phyloP scores from a whole-genome alignment of 2,797 vertebrate species.

The Sebastes umbrosus region DNA sequence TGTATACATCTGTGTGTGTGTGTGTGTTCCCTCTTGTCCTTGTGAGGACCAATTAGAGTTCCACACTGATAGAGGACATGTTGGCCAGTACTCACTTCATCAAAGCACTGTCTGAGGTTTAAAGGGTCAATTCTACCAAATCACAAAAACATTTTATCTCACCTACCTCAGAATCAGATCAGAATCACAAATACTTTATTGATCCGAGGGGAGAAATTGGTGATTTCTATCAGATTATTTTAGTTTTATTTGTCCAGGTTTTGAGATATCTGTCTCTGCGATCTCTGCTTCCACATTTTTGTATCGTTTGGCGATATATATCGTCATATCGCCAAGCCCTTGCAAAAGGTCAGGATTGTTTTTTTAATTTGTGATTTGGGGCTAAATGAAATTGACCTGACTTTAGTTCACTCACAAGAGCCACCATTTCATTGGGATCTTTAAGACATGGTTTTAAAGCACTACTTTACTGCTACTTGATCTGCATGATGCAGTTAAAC shows the following conservation, averaged over 20 bases:
- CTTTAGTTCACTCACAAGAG: no score
- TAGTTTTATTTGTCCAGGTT: neutral
- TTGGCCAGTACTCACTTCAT: neutral
- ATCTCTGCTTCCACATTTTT: neutral
- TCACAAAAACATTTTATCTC: neutral
- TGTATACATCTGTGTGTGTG: neutral
- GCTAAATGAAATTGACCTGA: no score
- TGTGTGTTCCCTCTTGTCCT: slow-evolving; percentile 1
- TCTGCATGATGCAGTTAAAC: no score
- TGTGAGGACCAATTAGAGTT: neutral
- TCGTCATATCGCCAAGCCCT: no score
- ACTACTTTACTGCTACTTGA: no score
- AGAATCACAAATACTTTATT: no score
- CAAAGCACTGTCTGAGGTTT: neutral
- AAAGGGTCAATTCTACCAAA: neutral
- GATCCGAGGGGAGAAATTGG: no score
- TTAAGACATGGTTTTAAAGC: no score
- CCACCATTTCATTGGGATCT: no score
- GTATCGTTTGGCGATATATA: no score
- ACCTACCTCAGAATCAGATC: neutral
- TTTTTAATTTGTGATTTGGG: no score
- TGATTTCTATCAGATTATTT: neutral
- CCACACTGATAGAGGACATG: neutral
- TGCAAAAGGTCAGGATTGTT: no score
- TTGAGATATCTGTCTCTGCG: neutral